Conservation (phyloP, 2,888 invertebrate species). For the Tanypteryx hageni region DNA sequence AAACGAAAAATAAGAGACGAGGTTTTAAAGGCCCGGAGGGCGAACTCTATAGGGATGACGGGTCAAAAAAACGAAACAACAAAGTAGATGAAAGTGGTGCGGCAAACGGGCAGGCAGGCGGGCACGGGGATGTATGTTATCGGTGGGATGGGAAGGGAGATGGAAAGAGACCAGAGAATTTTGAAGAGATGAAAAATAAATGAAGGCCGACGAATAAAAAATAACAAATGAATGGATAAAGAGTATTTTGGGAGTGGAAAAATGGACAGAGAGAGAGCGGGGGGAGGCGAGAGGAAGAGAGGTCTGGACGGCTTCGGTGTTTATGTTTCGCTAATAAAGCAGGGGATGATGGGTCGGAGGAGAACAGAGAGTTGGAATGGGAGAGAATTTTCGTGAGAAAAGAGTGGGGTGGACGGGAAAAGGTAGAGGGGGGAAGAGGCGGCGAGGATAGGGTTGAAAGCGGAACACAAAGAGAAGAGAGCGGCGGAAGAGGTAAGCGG, state of each 20-base stretch:
- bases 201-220: slow-evolving; percentile 42
- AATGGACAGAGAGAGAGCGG: not conserved
- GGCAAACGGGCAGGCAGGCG: not conserved
- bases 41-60: slow-evolving; percentile 15
- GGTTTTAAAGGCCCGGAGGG: not conserved
- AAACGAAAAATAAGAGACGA: not conserved
- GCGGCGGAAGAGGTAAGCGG: slow-evolving; percentile 20
- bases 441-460: not conserved
- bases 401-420: not conserved
- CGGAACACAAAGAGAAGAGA: not conserved
- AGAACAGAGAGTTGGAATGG: no score
- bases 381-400: not conserved
- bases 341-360: not conserved
- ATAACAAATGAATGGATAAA: slow-evolving; percentile 39
- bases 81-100: slow-evolving; percentile 16
- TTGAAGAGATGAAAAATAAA: slow-evolving; percentile 57
- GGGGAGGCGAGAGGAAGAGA: not conserved
- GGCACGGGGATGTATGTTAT: not conserved
- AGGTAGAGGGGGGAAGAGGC: not conserved
- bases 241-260: not conserved
- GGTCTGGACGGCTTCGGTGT: not conserved
- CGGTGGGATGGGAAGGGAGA: not conserved
- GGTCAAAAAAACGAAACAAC: not conserved
- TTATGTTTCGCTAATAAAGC: slow-evolving; percentile 58
- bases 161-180: not conserved